Percentiles rank a stretch among this genome's conserved stretches.
These are phyloP conservation scores for Drosophila watanabei DNA, from an alignment of 1,140 invertebrate species.

Conservation along the genomic window DNA sequence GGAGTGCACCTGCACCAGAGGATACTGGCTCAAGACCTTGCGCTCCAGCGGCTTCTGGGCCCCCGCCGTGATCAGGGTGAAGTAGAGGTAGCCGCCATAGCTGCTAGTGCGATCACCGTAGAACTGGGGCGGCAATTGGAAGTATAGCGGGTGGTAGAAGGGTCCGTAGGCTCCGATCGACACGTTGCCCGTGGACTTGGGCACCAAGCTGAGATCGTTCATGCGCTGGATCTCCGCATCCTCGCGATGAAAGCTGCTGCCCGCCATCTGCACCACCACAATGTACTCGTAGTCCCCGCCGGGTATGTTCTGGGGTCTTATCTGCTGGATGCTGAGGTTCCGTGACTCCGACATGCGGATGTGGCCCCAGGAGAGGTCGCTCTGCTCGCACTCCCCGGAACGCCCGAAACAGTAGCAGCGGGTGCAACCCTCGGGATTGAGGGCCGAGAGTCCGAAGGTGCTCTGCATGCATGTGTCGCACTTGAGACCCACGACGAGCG, in stretches of 20 bases:
- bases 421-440: slow-evolving; percentile 93
- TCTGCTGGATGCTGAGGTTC: slow-evolving; percentile 87
- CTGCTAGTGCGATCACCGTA: slow-evolving; percentile 95
- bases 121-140: slow-evolving; percentile 93
- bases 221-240: slow-evolving; percentile 85
- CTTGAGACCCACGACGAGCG: slow-evolving; percentile 88
- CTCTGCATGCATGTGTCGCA: slow-evolving; percentile 94
- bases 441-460: slow-evolving; percentile 91
- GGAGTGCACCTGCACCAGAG: slow-evolving; percentile 93
- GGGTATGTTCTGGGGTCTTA: slow-evolving; percentile 61
- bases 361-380: slow-evolving; percentile 92
- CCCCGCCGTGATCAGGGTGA: slow-evolving; percentile 90
- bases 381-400: slow-evolving; percentile 91
- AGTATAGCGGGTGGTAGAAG: slow-evolving; percentile 93
- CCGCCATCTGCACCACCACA: slow-evolving; percentile 76
- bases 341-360: slow-evolving; percentile 88
- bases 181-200: slow-evolving; percentile 87
- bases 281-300: slow-evolving; percentile 82
- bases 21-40: slow-evolving; percentile 88
- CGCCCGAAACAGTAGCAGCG: slow-evolving; percentile 96
- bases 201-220: slow-evolving; percentile 86
- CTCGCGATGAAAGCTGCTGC: slow-evolving; percentile 63
- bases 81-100: slow-evolving; percentile 96
- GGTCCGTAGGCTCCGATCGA: slow-evolving; percentile 89
- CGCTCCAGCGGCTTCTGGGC: slow-evolving; percentile 87